Conservation (phyloP, 2,113 vertebrate genomes). For the Oreocharis arfaki region DNA sequence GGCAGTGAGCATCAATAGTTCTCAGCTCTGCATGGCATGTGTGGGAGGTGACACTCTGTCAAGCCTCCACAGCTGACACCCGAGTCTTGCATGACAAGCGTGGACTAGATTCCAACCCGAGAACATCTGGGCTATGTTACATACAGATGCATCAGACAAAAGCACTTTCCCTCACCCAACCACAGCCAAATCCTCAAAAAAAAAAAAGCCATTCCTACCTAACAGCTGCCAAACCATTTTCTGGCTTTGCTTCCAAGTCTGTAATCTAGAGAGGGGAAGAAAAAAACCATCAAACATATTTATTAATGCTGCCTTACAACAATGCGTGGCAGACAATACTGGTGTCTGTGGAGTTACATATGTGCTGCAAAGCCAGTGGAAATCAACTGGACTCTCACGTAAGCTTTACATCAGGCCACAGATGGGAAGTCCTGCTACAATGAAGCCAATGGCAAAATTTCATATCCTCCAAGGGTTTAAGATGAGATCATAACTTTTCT, state of each 20-base stretch:
- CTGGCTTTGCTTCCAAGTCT: conserved; percentile 77
- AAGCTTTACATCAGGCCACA: not conserved
- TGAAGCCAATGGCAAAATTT: not conserved
- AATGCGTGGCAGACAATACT: not conserved
- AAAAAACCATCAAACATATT: conserved; percentile 6
- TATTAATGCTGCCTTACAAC: not conserved
- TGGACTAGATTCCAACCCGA: not conserved
- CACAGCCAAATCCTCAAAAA: not conserved
- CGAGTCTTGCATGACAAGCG: not conserved
- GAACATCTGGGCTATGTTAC: conserved; percentile 24
- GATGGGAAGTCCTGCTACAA: not conserved
- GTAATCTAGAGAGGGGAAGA: conserved; percentile 68
- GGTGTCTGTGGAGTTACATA: not conserved
- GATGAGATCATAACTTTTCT: not conserved
- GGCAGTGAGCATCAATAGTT: not conserved
- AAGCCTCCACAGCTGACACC: not conserved
- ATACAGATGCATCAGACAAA: not conserved
- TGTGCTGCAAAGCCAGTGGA: not conserved
- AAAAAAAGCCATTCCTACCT: conserved; percentile 72
- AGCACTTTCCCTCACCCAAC: not conserved
- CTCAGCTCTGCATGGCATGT: not conserved
- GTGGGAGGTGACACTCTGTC: not conserved
- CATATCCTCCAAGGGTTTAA: not conserved
- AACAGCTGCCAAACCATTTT: conserved; percentile 75
- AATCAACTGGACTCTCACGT: not conserved